Evolutionary conservation across 2,113 vertebrate genomes (phyloP).

Genomic region (Recurvirostra avosetta): DNA sequence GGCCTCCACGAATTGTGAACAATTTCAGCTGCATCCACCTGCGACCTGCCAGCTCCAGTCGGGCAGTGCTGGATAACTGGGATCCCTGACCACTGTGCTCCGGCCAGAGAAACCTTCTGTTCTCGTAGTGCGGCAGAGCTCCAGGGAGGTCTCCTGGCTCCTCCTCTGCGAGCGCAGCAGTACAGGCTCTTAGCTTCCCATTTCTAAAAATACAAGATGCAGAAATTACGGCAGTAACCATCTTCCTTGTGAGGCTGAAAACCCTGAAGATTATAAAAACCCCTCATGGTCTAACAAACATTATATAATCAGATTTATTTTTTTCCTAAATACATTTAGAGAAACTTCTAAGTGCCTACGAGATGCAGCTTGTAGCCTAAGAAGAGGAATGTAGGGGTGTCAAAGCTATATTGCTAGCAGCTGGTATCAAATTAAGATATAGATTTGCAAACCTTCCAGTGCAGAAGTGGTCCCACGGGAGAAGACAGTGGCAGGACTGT

Average conservation of each 20-base stretch:
- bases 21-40: rapidly evolving
- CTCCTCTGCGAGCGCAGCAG: neutral
- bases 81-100: rapidly evolving
- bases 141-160: neutral
- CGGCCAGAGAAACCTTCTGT: neutral
- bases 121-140: neutral
- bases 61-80: too few species aligned
- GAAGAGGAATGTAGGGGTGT: neutral
- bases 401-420: neutral
- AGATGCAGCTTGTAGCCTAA: neutral
- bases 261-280: neutral
- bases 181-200: neutral
- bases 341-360: neutral
- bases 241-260: neutral
- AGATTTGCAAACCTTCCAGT: neutral
- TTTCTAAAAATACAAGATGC: neutral
- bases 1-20: rapidly evolving
- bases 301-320: neutral
- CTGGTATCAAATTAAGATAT: neutral
- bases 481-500: neutral
- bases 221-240: neutral
- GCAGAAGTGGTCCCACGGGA: neutral
- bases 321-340: neutral
- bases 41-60: neutral
- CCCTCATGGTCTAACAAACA: neutral